Evolutionary conservation across 2,888 invertebrate species (phyloP).

Genomic region (Muscina levida): DNA sequence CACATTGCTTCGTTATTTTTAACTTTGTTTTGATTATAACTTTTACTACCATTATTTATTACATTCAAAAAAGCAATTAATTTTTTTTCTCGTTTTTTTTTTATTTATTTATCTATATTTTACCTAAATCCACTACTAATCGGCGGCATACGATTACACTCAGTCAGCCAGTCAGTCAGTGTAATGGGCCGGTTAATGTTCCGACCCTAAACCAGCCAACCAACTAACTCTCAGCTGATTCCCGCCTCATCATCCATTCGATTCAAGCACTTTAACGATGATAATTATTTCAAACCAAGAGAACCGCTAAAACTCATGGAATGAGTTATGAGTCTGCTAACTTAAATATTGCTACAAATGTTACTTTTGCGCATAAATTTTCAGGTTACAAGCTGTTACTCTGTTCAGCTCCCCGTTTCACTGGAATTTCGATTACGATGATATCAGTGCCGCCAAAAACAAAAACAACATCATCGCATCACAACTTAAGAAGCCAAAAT

Average conservation of each 20-base stretch:
- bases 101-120: conserved; percentile 38
- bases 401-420: conserved; percentile 67
- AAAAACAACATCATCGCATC: conserved; percentile 43
- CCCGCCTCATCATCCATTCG: neutral
- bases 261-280: conserved; percentile 53
- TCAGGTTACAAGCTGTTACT: conserved; percentile 70
- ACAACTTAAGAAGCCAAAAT: conserved; percentile 67
- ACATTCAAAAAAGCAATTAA: conserved; percentile 75
- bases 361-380: conserved; percentile 73
- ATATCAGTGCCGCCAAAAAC: conserved; percentile 68
- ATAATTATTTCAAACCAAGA: conserved; percentile 60
- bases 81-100: conserved; percentile 65
- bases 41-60: conserved; percentile 74
- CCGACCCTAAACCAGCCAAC: conserved; percentile 40
- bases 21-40: conserved; percentile 73
- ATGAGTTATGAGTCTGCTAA: conserved; percentile 64
- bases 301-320: conserved; percentile 46
- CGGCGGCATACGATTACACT: conserved; percentile 62
- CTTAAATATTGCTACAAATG: conserved; percentile 62
- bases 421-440: conserved; percentile 64
- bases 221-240: conserved; percentile 6
- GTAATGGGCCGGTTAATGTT: conserved; percentile 67
- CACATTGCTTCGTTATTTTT: conserved; percentile 9
- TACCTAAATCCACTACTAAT: conserved; percentile 70
- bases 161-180: conserved; percentile 62